These are phyloP conservation scores for Antheraea pernyi DNA, from an alignment of 1,140 invertebrate genomes.

Conservation along the genomic window DNA sequence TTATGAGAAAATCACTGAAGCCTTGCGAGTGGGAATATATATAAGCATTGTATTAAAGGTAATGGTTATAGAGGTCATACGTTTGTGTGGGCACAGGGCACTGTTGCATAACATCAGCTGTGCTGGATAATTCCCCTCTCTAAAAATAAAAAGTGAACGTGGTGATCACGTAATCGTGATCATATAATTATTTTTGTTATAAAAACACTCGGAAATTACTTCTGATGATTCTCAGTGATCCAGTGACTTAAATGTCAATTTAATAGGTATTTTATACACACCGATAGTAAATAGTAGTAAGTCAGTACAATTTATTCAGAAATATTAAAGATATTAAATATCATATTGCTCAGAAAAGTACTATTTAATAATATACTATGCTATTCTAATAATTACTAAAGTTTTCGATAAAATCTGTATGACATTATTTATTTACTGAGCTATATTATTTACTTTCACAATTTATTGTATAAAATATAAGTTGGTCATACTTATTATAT, in stretches of 20 bases:
- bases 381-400: no score
- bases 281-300: no score
- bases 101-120: conserved; percentile 33
- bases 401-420: no score
- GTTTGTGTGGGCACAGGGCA: conserved; percentile 32
- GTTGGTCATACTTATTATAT: no score
- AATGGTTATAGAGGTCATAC: conserved; percentile 27
- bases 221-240: conserved; percentile 31
- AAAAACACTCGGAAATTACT: conserved; percentile 39
- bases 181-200: conserved; percentile 52
- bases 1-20: neutral
- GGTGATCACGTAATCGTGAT: conserved; percentile 47
- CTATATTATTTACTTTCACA: no score
- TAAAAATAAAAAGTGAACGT: conserved; percentile 67
- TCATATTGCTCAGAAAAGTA: no score
- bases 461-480: no score
- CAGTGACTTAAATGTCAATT: neutral
- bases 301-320: no score
- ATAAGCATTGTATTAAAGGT: neutral
- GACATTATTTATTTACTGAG: no score
- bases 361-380: no score
- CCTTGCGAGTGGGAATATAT: neutral
- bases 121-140: conserved; percentile 51
- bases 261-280: no score
- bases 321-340: no score